phyloP scores from a whole-genome alignment of 2,888 invertebrate genomes.

The Marasmarcha lunaedactyla region DNA sequence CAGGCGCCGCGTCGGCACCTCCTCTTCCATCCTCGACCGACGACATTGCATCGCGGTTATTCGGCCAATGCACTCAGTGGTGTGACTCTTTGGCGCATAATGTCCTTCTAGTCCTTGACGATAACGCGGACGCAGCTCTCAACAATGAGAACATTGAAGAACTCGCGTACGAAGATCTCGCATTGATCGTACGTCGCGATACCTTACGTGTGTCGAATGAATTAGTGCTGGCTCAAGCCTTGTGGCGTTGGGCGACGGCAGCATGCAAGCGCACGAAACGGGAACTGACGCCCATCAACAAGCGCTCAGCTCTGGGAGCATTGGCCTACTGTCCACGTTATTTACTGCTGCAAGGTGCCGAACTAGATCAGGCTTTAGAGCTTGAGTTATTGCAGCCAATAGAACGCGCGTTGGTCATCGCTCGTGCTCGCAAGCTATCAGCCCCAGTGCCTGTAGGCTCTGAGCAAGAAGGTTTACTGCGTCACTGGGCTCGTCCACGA shows the following conservation, averaged over 20 bases:
- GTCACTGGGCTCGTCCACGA: conserved; percentile 54
- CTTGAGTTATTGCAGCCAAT: conserved; percentile 56
- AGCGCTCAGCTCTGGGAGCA: conserved; percentile 56
- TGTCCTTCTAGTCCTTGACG: conserved; percentile 70
- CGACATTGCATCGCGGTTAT: conserved; percentile 42
- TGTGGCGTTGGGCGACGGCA: conserved; percentile 67
- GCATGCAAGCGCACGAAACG: conserved; percentile 53
- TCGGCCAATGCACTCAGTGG: conserved; percentile 57
- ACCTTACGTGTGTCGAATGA: conserved; percentile 76
- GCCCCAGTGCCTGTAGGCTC: conserved; percentile 57
- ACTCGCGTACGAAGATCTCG: conserved; percentile 73
- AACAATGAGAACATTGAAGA: conserved; percentile 61
- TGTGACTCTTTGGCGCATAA: conserved; percentile 75
- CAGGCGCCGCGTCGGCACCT: conserved; percentile 61
- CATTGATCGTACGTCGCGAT: conserved; percentile 75
- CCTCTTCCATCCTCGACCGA: conserved; percentile 50
- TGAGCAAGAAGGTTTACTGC: conserved; percentile 51
- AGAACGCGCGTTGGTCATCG: conserved; percentile 52
- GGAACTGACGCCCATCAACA: conserved; percentile 52
- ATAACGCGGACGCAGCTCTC: conserved; percentile 47
- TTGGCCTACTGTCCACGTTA: conserved; percentile 75
- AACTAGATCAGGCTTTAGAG: conserved; percentile 69
- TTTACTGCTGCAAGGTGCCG: conserved; percentile 73
- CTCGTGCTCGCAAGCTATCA: conserved; percentile 47
- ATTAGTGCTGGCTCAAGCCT: conserved; percentile 70